Conservation (phyloP, 2,113 vertebrate species). For the Pheucticus melanocephalus region DNA sequence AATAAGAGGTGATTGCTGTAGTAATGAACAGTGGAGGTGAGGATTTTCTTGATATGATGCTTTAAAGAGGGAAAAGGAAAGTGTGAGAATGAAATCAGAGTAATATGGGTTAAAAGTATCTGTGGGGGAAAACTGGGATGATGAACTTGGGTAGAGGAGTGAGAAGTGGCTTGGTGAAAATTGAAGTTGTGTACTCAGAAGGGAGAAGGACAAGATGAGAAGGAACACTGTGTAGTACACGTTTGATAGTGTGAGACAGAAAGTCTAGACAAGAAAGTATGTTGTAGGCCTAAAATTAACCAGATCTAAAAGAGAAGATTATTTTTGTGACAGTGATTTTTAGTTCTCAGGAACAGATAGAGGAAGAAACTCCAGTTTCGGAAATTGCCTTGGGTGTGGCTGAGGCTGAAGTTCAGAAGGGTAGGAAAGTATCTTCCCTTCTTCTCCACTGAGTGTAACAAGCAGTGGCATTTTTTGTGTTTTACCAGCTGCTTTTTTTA, state of each 20-base stretch:
- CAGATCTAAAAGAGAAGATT: neutral
- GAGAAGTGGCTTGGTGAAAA: neutral
- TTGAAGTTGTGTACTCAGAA: neutral
- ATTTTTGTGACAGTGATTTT: neutral
- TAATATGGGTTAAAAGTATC: neutral
- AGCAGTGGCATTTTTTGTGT: neutral
- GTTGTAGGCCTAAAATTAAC: slow-evolving; percentile 43
- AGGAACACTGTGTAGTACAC: neutral
- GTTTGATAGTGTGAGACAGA: neutral
- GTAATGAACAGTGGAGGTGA: neutral
- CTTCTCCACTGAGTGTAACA: neutral
- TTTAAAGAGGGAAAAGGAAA: neutral
- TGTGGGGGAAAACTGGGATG: neutral
- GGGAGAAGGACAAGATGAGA: neutral
- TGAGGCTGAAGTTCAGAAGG: neutral
- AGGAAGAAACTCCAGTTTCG: neutral
- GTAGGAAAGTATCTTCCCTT: neutral
- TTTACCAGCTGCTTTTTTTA: neutral
- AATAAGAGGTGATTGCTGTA: neutral
- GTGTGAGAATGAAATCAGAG: neutral
- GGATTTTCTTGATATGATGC: neutral
- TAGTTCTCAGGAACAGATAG: neutral
- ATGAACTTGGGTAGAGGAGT: neutral
- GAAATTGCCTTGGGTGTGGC: neutral
- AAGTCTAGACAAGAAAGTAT: slow-evolving; percentile 46